Evolutionary conservation across 2,797 vertebrate species (phyloP), one percentile per base, ranked within the genome.

Genomic region (Darevskia nairensis): DNA sequence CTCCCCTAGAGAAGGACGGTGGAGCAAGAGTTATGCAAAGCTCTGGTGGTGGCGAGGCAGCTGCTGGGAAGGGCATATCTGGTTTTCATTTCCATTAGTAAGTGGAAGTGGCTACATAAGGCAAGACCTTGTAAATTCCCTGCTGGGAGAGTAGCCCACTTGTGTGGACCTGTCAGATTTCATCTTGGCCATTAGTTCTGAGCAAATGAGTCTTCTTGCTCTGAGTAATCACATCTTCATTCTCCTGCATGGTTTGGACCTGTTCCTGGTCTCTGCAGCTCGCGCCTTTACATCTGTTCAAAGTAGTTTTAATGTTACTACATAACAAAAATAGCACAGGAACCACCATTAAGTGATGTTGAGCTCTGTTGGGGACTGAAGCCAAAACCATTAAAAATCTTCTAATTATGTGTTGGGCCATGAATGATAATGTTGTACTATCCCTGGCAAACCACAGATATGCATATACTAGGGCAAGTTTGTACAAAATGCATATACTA

Each of bases 31-130:
- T 94, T 92, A 94, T 95, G 92, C 92, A 95, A 95, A 93, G 90
- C 92, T 92, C 0, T 85, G 61, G 83, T 35, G 39, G 80, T 94
- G 90, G 46, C 17, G 77, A 29, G 92, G 91, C 93, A 88, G 93
- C 91, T 94, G 92, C 89, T 94, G 89, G 90, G 90, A 95, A 93
- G 80, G 88, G 90, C 91, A 85, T 85, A 91, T 95, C 91, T 96
- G 95, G 94, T 95, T 96, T 96, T 95, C 90, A 96, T 96, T 96
- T 96, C 91, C 92, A n/a, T 94, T 93, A 79, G 0, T 94, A 95
- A 95, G 92, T 94, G 81, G 93, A 96, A 94, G 94, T 92, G 92
- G 94, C 94, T 94, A 95, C 94, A 95, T 93, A 95, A 94, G 91
- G 93, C 93, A 94, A 90, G 85, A 88, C 86, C 93, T 95, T 86